Evolutionary conservation across 2,113 vertebrate species (phyloP).

Genomic region (Sceloporus undulatus): DNA sequence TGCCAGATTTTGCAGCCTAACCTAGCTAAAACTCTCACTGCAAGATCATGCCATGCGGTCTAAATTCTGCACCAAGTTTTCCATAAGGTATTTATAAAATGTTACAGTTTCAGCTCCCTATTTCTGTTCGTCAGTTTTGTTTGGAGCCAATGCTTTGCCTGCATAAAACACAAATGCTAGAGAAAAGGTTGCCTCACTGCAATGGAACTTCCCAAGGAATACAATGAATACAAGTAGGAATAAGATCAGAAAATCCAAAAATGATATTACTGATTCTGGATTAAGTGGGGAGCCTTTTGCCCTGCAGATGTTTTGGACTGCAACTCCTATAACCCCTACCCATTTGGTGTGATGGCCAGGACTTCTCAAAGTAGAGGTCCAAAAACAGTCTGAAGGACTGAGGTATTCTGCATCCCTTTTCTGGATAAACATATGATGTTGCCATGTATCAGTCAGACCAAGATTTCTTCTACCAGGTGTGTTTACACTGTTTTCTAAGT

Average conservation of each 20-base stretch:
- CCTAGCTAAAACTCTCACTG: constrained; percentile 49
- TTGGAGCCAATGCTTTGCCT: background rate
- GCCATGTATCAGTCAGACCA: background rate
- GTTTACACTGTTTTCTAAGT: background rate
- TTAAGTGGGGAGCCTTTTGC: background rate
- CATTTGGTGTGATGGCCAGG: background rate
- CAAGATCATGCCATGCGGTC: constrained; percentile 58
- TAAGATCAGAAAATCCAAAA: background rate
- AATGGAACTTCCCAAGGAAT: background rate
- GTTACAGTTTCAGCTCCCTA: constrained; percentile 59
- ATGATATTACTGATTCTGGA: background rate
- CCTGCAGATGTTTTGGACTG: background rate
- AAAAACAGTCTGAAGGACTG: background rate
- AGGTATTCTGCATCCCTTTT: background rate
- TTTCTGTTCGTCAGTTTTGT: constrained; percentile 50
- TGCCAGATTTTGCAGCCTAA: constrained; percentile 64
- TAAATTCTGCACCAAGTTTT: constrained; percentile 54
- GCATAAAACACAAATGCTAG: rapidly evolving
- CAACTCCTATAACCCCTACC: background rate
- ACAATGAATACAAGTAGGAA: background rate
- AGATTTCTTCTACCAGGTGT: background rate
- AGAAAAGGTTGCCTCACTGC: background rate
- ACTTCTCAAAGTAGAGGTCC: background rate
- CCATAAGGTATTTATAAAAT: constrained; percentile 54
- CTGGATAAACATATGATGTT: background rate